Conservation (phyloP, 1,140 invertebrate genomes). For the Lepeophtheirus salmonis region DNA sequence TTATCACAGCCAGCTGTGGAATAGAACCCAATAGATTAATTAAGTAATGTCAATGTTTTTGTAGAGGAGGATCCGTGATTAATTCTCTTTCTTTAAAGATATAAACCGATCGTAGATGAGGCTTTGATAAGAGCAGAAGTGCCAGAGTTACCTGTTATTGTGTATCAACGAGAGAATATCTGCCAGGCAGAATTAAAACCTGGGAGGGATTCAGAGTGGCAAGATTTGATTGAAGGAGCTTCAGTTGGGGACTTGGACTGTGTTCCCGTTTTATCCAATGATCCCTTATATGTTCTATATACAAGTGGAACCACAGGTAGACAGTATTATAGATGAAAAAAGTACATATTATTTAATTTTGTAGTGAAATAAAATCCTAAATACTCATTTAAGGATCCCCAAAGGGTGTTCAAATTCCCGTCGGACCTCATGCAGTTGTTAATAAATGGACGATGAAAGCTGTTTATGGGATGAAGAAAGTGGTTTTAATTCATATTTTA, state of each 20-base stretch:
- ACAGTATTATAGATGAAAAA: background rate
- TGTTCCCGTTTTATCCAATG: conserved; percentile 63
- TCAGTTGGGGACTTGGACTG: conserved; percentile 47
- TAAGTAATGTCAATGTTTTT: conserved; percentile 34
- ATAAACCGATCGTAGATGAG: conserved; percentile 69
- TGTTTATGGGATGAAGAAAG: conserved; percentile 50
- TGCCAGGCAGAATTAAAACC: conserved; percentile 30
- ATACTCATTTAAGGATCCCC: conserved; percentile 40
- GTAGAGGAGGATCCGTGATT: background rate
- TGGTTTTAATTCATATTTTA: background rate
- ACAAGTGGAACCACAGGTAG: conserved; percentile 39
- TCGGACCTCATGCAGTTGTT: conserved; percentile 63
- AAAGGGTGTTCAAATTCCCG: conserved; percentile 61
- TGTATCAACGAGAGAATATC: background rate
- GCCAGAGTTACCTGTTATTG: background rate
- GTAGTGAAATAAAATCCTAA: too few species aligned
- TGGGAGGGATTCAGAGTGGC: conserved; percentile 46
- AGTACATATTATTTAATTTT: too few species aligned
- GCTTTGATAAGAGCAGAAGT: conserved; percentile 36
- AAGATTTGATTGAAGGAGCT: conserved; percentile 38
- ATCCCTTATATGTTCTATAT: conserved; percentile 77
- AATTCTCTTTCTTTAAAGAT: conserved; percentile 34
- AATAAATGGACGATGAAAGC: conserved; percentile 62
- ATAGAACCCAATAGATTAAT: conserved; percentile 66
- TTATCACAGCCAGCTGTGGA: conserved; percentile 73